A percentile compares a stretch with the other conserved stretches of the same genome.
Conservation (phyloP, 2,888 invertebrate genomes). For the Drosophila nr. medialis region DNA sequence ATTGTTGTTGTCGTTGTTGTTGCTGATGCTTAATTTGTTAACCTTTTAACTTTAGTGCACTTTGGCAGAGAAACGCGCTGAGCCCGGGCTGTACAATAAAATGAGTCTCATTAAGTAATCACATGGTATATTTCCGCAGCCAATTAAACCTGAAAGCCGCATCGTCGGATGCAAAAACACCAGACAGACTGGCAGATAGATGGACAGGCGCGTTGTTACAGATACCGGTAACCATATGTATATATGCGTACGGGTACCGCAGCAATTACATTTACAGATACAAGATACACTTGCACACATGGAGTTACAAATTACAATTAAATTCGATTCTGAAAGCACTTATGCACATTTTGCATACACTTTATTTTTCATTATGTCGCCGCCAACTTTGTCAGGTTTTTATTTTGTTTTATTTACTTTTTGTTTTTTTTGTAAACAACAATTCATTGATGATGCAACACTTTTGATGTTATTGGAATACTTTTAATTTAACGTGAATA, state of each 20-base stretch:
- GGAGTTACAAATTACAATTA: slow-evolving; percentile 66
- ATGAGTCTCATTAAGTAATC: slow-evolving; percentile 80
- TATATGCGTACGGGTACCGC: slow-evolving; percentile 23
- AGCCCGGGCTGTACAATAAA: slow-evolving; percentile 57
- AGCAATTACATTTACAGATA: slow-evolving; percentile 32
- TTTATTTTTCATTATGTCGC: slow-evolving; percentile 29
- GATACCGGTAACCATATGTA: slow-evolving; percentile 10
- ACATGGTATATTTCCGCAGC: slow-evolving; percentile 80
- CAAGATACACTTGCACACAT: slow-evolving; percentile 40
- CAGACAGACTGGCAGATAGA: slow-evolving; percentile 59
- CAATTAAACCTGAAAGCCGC: slow-evolving; percentile 78
- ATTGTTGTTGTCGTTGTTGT: slow-evolving; percentile 12
- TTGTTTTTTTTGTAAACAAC: not conserved
- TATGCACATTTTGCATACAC: slow-evolving; percentile 63
- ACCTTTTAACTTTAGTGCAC: slow-evolving; percentile 73
- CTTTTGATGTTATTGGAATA: slow-evolving; percentile 7
- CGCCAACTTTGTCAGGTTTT: slow-evolving; percentile 12
- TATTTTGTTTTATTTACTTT: not conserved
- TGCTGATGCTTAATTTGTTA: slow-evolving; percentile 58
- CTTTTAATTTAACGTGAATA: slow-evolving; percentile 11
- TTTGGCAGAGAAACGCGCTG: slow-evolving; percentile 41
- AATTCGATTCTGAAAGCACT: slow-evolving; percentile 78
- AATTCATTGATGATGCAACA: not conserved
- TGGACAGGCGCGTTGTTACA: slow-evolving; percentile 53
- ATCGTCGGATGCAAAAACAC: slow-evolving; percentile 51